A percentile compares a stretch with the other conserved stretches of the same genome.
Conservation (phyloP, 1,140 invertebrate species). For the Marisa cornuarietis region DNA sequence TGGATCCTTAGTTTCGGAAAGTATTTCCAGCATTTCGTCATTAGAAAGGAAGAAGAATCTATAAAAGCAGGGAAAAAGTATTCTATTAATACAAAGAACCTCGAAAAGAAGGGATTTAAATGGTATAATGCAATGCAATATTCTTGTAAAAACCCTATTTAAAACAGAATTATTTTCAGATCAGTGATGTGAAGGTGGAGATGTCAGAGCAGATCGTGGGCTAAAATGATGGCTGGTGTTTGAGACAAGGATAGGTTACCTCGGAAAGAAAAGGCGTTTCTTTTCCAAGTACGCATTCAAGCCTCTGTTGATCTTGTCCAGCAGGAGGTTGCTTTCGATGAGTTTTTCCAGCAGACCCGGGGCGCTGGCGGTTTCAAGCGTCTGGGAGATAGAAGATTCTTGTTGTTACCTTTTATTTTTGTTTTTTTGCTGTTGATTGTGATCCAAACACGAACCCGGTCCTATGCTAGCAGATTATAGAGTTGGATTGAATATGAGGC, state of each 20-base stretch:
- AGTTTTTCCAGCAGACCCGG: slow-evolving; percentile 64
- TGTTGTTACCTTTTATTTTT: too few species aligned
- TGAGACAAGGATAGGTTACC: slow-evolving; percentile 28
- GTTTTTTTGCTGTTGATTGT: too few species aligned
- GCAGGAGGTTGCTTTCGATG: slow-evolving; percentile 61
- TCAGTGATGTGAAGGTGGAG: neutral
- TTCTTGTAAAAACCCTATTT: neutral
- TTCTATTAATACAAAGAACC: neutral
- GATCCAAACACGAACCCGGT: too few species aligned
- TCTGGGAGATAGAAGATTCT: slow-evolving; percentile 35
- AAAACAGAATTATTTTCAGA: neutral
- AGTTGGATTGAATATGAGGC: too few species aligned
- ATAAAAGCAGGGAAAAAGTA: neutral
- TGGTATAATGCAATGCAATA: too few species aligned
- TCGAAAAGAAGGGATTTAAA: neutral
- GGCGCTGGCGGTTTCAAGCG: slow-evolving; percentile 58
- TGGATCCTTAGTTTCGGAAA: slow-evolving; percentile 68
- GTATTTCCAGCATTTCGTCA: slow-evolving; percentile 68
- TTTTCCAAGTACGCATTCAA: slow-evolving; percentile 68
- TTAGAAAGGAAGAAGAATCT: slow-evolving; percentile 69
- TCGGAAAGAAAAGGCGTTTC: slow-evolving; percentile 67
- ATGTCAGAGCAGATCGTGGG: neutral
- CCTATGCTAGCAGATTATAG: too few species aligned
- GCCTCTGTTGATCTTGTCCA: slow-evolving; percentile 68
- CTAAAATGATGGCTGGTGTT: neutral